Conservation (phyloP, 2,113 vertebrate species). For the Galbula dea region DNA sequence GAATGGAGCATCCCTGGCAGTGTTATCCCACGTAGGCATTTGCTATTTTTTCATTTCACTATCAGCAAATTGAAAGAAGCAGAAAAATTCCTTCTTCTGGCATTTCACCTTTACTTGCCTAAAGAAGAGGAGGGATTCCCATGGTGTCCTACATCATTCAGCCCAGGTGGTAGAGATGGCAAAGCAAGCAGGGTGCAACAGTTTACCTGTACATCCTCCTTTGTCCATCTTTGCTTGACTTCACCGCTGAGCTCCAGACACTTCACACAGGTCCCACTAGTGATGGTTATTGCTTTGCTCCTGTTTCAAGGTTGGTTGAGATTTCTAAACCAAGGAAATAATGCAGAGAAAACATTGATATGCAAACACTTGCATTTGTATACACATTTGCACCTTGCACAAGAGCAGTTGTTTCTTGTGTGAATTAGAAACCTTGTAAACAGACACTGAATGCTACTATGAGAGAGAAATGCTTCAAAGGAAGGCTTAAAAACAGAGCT, state of each 20-base stretch:
- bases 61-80: not conserved
- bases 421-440: not conserved
- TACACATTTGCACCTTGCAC: not conserved
- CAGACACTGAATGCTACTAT: not conserved
- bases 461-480: not conserved
- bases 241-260: not conserved
- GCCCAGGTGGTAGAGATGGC: not conserved
- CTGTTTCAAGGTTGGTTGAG: not conserved
- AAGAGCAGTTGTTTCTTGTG: not conserved
- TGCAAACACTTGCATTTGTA: not conserved
- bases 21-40: not conserved
- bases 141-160: not conserved
- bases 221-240: too few species aligned
- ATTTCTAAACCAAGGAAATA: not conserved
- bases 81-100: not conserved
- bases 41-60: not conserved
- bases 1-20: not conserved
- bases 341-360: not conserved
- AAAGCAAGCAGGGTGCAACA: not conserved
- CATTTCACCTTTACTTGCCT: not conserved
- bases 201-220: not conserved
- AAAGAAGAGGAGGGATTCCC: not conserved
- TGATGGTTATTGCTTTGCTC: not conserved
- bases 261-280: not conserved
- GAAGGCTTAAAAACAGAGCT: not conserved